Base-by-base conservation (phyloP, 2,113 vertebrate genomes). In the Psammodynastes pulverulentus region DNA sequence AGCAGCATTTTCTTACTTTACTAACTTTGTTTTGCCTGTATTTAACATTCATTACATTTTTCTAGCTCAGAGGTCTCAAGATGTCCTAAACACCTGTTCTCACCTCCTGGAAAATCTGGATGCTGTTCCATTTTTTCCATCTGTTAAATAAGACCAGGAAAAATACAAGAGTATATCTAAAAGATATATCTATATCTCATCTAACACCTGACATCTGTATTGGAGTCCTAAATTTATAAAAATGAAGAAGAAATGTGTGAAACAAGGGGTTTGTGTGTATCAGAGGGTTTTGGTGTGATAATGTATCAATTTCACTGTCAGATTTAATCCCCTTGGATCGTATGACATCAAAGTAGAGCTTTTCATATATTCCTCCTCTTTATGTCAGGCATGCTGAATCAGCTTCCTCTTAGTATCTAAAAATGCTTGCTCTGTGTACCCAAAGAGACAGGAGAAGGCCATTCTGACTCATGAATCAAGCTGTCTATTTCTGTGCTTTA, bases 41-140 rank as follows among this genome's bases (percentile, higher is more conserved):
- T 0, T 10, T 62, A 4, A 56, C 3, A 51, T 34, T 88, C 62
- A 4, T 34, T 72, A 54, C 46, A 1, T 0, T 90, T 91, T 34
- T 46, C 12, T 12, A 1, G 0, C 43, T 52, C 72, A 43, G 72
- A 21, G 8, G 10, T 89, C 4, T 0, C 72, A 79, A 6, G 54
- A 45, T 53, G 8, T 48, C 39, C 1, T 4, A 24, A 0, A 39
- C 10, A 84, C 24, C 91, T 91, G 72, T 84, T 85, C 86, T 21
- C 88, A 2, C 15, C 3, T 23, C 39, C 48, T 85, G 5, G 0
- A 0, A 8, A 1, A 24, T 23, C 79, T 56, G 89, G 53, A 48
- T 17, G 79, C 85, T 58, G 17, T 67, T 48, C 43, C 52, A n/a
- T 12, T 54, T 54, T 92, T 48, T 26, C 9, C 34, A 89, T 67